Conservation (phyloP, 1,140 invertebrate genomes). For the silkworm (Bombyx mori) region ASM3026992v2 NC_085117.1:10224001-10224500, state of each 20-base stretch:
- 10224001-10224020: constrained; percentile 36
- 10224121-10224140: constrained; percentile 21
- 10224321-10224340: constrained; percentile 16
- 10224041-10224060: constrained; percentile 65
- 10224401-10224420: constrained; percentile 34
- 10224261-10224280: constrained; percentile 23
- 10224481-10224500: constrained; percentile 30
- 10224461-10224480: constrained; percentile 56
- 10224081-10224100: constrained; percentile 67
- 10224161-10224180: constrained; percentile 44
- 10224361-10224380: constrained; percentile 40
- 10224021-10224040: constrained; percentile 68
- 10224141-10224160: constrained; percentile 34
- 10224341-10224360: constrained; percentile 12
- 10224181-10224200: constrained; percentile 38
- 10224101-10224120: constrained; percentile 48
- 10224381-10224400: constrained; percentile 34
- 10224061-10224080: constrained; percentile 69
- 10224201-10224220: constrained; percentile 16
- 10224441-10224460: constrained; percentile 56
- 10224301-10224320: constrained; percentile 36
- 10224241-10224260: constrained; percentile 16
- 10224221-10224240: constrained; percentile 12
- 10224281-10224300: constrained; percentile 28
- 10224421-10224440: constrained; percentile 31